phyloP scores from a whole-genome alignment of 2,113 vertebrate species.

The Numida meleagris region DNA sequence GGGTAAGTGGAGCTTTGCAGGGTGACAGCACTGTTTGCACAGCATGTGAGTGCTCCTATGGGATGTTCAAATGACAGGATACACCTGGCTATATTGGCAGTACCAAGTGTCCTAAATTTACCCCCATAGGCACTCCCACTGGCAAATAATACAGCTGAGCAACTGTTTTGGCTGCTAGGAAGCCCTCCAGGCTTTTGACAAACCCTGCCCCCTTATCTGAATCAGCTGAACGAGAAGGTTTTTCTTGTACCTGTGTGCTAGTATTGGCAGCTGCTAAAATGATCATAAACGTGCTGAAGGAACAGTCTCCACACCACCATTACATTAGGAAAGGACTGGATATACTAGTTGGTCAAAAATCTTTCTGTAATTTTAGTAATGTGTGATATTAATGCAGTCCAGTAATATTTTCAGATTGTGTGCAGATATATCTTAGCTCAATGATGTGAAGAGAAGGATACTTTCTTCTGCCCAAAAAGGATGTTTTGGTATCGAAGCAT shows the following conservation, averaged over 20 bases:
- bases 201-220: not conserved
- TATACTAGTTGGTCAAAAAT: not conserved
- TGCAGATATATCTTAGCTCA: not conserved
- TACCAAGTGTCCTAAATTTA: not conserved
- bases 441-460: not conserved
- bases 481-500: not conserved
- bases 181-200: conserved; percentile 15
- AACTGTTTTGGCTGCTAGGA: conserved; percentile 6
- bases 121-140: not conserved
- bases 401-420: not conserved
- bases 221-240: not conserved
- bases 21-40: not conserved
- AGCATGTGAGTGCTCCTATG: not conserved
- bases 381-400: not conserved
- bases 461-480: not conserved
- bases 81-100: not conserved
- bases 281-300: not conserved
- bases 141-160: not conserved
- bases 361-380: not conserved
- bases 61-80: not conserved
- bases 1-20: not conserved
- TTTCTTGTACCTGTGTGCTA: not conserved
- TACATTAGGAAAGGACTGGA: not conserved
- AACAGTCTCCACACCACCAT: not conserved
- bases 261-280: not conserved